phyloP scores from a whole-genome alignment of 2,888 invertebrate genomes.

The Tipula unca region DNA sequence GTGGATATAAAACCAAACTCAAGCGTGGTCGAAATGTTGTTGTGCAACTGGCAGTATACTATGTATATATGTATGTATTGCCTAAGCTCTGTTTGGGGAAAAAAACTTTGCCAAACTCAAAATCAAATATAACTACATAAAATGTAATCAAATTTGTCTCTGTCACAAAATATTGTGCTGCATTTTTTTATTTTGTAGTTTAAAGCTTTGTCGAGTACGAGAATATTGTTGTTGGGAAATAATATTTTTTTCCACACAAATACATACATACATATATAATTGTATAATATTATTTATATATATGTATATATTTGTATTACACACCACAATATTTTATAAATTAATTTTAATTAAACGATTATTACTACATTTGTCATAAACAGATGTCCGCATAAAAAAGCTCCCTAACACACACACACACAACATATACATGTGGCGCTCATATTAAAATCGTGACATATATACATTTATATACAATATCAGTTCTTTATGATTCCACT shows the following conservation, averaged over 20 bases:
- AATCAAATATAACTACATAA: background rate
- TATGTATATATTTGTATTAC: too few relatives aligned
- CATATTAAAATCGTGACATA: background rate
- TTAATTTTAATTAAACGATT: conserved; percentile 8
- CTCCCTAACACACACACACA: background rate
- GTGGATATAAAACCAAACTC: background rate
- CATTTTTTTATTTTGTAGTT: background rate
- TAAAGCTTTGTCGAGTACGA: background rate
- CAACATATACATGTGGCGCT: background rate
- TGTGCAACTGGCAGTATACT: background rate
- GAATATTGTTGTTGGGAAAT: background rate
- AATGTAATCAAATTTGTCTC: background rate
- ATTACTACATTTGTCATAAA: conserved; percentile 4
- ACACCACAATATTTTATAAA: background rate
- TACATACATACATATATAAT: too few relatives aligned
- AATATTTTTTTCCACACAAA: background rate
- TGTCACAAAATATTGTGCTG: background rate
- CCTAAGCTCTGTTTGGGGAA: background rate
- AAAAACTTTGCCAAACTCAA: background rate
- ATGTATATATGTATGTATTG: background rate
- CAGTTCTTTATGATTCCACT: background rate
- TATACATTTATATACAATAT: background rate
- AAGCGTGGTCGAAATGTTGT: too few relatives aligned
- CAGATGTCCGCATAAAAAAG: background rate
- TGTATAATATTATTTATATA: background rate